Conservation (phyloP, 30 jellyfish, hydroid and myxozoan species). For the Hydractinia symbiolongicarpus region DNA sequence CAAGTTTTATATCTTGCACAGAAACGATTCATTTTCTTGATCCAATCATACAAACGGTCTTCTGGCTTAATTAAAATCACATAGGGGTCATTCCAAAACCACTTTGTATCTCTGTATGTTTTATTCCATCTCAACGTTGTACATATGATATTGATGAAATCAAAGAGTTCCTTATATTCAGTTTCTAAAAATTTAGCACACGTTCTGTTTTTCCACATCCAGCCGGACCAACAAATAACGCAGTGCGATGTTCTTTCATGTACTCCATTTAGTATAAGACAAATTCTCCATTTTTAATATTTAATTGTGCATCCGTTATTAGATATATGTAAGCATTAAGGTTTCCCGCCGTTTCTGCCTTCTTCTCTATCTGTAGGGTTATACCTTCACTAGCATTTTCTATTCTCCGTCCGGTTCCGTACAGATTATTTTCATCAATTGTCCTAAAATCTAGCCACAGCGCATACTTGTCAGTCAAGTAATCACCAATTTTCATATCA, state of each 20-base stretch:
- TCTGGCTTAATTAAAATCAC: neutral
- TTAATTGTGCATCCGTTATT: neutral
- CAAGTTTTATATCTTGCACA: neutral
- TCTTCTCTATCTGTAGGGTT: neutral
- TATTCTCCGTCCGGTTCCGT: neutral
- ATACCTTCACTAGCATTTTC: conserved; percentile 1
- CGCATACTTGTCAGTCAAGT: too few relatives aligned
- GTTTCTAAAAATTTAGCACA: too few relatives aligned
- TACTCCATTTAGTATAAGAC: neutral
- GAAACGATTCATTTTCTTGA: neutral
- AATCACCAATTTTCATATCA: too few relatives aligned
- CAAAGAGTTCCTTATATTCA: too few relatives aligned
- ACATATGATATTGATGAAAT: neutral
- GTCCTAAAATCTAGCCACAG: neutral
- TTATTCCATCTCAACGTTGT: neutral
- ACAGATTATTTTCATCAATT: neutral
- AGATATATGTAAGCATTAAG: neutral
- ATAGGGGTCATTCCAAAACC: conserved; percentile 5
- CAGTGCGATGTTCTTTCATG: neutral
- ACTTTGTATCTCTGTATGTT: neutral
- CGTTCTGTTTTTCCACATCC: conserved; percentile 4
- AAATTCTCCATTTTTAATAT: neutral
- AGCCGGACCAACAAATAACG: conserved; percentile 5
- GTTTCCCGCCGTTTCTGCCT: conserved; percentile 1
- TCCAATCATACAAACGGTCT: neutral